Base-by-base conservation (phyloP, 2,888 invertebrate genomes). In the Clepsis dumicolana region DNA sequence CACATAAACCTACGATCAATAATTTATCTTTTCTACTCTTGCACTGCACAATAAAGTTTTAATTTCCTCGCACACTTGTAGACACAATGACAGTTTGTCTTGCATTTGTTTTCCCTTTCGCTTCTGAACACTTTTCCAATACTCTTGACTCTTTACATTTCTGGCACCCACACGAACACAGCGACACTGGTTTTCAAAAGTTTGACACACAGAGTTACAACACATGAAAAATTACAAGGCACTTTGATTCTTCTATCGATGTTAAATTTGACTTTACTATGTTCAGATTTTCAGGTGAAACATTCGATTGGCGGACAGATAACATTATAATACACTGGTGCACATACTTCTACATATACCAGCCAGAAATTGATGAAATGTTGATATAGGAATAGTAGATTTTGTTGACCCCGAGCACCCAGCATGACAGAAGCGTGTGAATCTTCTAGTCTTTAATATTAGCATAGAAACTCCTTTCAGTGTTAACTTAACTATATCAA, bases 311-410 rank as follows among this genome's bases (percentile, higher is more conserved):
- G 83, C 79, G 79, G 75, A 80, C 74, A 82, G 74, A 75, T 72
- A 71, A 81, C 80, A 82, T 70, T 78, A 71, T 77, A 38, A n/a
- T 68, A 90, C 87, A 91, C 88, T 86, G 91, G 92, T 93, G 91
- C 91, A 92, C 80, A 88, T 93, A 93, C 91, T 91, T 93, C 84
- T 93, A 93, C 93, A 93, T 93, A 91, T 82, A 90, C 93, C 93
- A 93, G 93, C 93, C 93, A 89, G 83, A 87, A 80, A 80, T 80
- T 77, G 80, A 81, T 75, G 72, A 75, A 82, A 86, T 84, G 84
- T 81, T 78, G 74, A 83, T 79, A 81, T 80, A 80, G 75, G 78
- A 77, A 79, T 74, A 70, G 75, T 79, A 78, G 75, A 74, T 71
- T 70, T 76, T 54, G 71, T 71, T 72, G 38, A 67, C 75, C 80